Percentiles rank a stretch among this genome's conserved stretches.
Conservation (phyloP, 2,888 invertebrate species). For the Ditylenchus weischeri region DNA sequence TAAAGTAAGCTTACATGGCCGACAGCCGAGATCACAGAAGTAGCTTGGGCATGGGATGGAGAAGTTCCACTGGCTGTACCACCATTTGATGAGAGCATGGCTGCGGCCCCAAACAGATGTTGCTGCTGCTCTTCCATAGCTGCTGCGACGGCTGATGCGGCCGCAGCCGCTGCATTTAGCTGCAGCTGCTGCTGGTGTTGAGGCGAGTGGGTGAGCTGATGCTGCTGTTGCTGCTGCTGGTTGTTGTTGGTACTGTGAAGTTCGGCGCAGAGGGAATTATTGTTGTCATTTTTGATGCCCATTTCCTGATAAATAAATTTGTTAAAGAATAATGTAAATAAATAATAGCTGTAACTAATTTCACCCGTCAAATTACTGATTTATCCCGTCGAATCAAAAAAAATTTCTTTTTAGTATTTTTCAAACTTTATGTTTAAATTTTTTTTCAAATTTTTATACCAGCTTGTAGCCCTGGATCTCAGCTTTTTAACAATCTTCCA, state of each 20-base stretch:
- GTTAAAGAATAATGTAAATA: neutral
- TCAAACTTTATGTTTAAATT: no score
- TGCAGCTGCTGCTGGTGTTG: slow-evolving; percentile 7
- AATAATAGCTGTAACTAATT: no score
- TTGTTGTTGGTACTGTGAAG: neutral
- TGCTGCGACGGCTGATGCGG: neutral
- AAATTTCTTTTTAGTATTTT: no score
- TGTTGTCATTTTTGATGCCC: slow-evolving; percentile 5
- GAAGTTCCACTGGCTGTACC: neutral
- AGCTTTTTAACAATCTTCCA: neutral
- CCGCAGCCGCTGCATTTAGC: slow-evolving; percentile 11
- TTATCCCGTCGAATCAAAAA: no score
- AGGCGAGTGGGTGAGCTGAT: neutral
- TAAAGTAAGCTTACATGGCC: slow-evolving; percentile 20
- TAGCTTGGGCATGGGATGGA: slow-evolving; percentile 1
- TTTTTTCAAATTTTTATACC: no score
- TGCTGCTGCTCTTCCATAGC: slow-evolving; percentile 1
- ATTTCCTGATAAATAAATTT: neutral
- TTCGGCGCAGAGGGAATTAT: neutral
- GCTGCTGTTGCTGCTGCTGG: neutral
- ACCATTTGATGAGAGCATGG: neutral
- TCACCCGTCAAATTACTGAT: no score
- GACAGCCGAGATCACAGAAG: slow-evolving; percentile 31
- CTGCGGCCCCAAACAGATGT: slow-evolving; percentile 6
- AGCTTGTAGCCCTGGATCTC: no score